phyloP scores from a whole-genome alignment of 2,888 invertebrate species.

The Lydus trimaculatus region DNA sequence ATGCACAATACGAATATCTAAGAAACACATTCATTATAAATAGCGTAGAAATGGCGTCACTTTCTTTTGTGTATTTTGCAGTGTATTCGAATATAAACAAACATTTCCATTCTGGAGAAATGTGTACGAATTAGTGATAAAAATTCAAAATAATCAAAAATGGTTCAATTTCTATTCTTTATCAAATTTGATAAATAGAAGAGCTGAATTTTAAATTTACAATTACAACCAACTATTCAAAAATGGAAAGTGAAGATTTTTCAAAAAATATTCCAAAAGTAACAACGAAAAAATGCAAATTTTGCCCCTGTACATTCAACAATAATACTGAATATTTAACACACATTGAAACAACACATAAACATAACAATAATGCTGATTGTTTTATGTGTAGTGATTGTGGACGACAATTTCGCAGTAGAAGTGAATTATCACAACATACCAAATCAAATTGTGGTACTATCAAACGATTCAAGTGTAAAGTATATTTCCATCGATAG shows the following conservation, averaged over 20 bases:
- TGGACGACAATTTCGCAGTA: slow-evolving; percentile 59
- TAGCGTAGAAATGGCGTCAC: neutral
- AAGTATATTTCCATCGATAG: slow-evolving; percentile 37
- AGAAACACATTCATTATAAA: neutral
- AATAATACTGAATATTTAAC: slow-evolving; percentile 54
- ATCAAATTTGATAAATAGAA: too few species aligned
- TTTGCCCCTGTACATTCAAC: slow-evolving; percentile 48
- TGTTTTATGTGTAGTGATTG: slow-evolving; percentile 59
- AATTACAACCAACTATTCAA: neutral
- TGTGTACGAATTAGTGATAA: neutral
- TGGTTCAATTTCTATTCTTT: neutral
- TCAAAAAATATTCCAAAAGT: neutral
- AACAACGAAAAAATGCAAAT: slow-evolving; percentile 37
- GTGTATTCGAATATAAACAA: neutral
- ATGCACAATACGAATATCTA: neutral
- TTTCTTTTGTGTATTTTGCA: neutral
- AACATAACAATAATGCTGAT: slow-evolving; percentile 53
- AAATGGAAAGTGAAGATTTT: neutral
- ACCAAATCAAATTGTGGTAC: slow-evolving; percentile 60
- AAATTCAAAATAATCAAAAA: neutral
- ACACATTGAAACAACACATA: slow-evolving; percentile 57
- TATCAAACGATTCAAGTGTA: slow-evolving; percentile 56
- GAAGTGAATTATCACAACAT: slow-evolving; percentile 55
- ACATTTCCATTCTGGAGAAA: neutral
- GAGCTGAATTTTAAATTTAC: neutral